Percentiles rank a stretch among this genome's conserved stretches.
phyloP scores from a whole-genome alignment of 2,113 vertebrate species.

The Dinomys branickii region DNA sequence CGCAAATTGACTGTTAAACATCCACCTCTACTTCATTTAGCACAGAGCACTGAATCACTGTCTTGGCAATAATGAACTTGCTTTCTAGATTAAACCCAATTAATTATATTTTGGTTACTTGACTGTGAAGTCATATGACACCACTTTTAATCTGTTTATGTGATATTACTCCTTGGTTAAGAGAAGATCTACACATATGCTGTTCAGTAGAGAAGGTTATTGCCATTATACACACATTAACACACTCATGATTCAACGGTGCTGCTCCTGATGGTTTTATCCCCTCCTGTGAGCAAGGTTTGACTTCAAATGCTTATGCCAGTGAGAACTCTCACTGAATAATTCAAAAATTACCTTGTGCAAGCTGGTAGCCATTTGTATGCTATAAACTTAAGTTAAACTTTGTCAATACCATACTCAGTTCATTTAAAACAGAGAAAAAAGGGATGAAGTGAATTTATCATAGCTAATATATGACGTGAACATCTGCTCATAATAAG shows the following conservation, averaged over 20 bases:
- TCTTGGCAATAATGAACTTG: constrained; percentile 54
- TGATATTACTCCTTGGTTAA: constrained; percentile 2
- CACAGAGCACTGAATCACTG: constrained; percentile 57
- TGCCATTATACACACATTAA: constrained; percentile 50
- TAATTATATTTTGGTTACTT: constrained; percentile 50
- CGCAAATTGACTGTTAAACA: constrained; percentile 63
- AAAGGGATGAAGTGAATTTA: constrained; percentile 56
- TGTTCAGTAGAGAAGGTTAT: neutral
- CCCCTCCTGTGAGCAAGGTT: constrained; percentile 34
- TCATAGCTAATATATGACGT: constrained; percentile 66
- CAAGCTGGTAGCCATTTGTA: constrained; percentile 14
- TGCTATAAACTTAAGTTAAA: constrained; percentile 52
- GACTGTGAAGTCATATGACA: constrained; percentile 49
- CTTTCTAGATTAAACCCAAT: constrained; percentile 63
- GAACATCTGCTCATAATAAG: constrained; percentile 74
- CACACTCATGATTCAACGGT: constrained; percentile 50
- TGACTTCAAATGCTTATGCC: constrained; percentile 21
- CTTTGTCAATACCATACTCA: constrained; percentile 50
- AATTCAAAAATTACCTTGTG: constrained; percentile 30
- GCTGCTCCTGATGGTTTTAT: constrained; percentile 11
- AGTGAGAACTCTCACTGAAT: neutral
- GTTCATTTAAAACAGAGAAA: constrained; percentile 41
- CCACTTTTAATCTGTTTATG: constrained; percentile 61
- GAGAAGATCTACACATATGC: neutral
- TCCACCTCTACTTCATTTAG: constrained; percentile 53